Percentiles rank a stretch among this genome's conserved stretches.
Evolutionary conservation across 2,797 vertebrate genomes (phyloP).

Genomic region (Chanos chanos): DNA sequence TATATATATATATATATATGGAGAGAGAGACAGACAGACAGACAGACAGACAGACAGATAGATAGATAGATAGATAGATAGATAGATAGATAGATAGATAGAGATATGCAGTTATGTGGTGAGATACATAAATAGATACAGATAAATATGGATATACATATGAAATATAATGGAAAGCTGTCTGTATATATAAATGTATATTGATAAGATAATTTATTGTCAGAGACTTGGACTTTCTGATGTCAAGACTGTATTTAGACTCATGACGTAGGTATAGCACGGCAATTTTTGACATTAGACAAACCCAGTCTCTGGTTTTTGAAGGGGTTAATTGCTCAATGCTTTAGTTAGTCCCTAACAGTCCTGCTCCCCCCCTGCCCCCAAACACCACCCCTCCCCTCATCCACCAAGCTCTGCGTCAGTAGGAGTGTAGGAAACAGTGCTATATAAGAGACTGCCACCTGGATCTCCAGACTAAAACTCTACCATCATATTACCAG

Average conservation of each 20-base stretch:
- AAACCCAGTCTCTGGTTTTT: constrained; percentile 48
- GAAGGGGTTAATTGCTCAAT: constrained; percentile 61
- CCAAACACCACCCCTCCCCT: constrained; percentile 56
- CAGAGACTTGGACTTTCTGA: constrained; percentile 21
- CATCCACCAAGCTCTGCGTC: constrained; percentile 77
- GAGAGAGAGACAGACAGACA: too few species aligned
- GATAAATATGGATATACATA: too few species aligned
- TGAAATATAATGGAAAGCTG: too few species aligned
- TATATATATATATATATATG: too few species aligned
- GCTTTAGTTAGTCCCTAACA: constrained; percentile 67
- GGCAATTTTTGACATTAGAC: constrained; percentile 33
- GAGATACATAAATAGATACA: too few species aligned
- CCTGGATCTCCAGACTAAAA: constrained; percentile 69
- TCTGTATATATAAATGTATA: too few species aligned
- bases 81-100: too few species aligned
- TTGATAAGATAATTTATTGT: too few species aligned
- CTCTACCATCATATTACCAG: constrained; percentile 52
- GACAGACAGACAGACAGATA: too few species aligned
- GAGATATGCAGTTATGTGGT: too few species aligned
- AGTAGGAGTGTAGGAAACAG: constrained; percentile 65
- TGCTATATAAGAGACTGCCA: constrained; percentile 80
- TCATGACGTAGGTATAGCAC: constrained; percentile 53
- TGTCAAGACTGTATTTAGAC: constrained; percentile 46
- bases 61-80: too few species aligned
- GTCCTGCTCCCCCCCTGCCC: constrained; percentile 50